A percentile compares a stretch with the other conserved stretches of the same genome.
Evolutionary conservation across 2,113 vertebrate species (phyloP).

Genomic region (Sphyrna mokarran): DNA sequence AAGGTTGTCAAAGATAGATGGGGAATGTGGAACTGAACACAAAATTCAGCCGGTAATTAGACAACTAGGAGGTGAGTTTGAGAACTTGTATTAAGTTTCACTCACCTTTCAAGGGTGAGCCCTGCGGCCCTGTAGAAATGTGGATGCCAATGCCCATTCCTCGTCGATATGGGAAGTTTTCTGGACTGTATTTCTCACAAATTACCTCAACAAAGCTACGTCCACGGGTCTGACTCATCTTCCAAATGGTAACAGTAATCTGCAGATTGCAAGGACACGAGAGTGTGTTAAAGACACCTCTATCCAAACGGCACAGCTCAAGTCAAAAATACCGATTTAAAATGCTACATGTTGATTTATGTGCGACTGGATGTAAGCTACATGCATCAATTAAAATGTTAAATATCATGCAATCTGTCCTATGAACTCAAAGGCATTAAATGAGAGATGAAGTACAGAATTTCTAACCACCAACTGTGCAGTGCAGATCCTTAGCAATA

Average conservation of each 20-base stretch:
- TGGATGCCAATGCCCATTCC: conserved; percentile 85
- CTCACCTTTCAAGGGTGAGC: conserved; percentile 88
- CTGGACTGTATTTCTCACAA: conserved; percentile 92
- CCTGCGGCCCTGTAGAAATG: conserved; percentile 77
- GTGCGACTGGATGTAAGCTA: not conserved
- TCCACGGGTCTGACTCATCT: conserved; percentile 77
- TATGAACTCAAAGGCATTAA: not conserved
- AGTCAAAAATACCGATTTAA: not conserved
- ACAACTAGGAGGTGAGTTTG: not conserved
- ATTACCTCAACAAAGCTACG: conserved; percentile 90
- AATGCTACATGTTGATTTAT: not conserved
- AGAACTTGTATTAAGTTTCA: not conserved
- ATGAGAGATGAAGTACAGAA: not conserved
- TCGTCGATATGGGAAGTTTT: conserved; percentile 89
- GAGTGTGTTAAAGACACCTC: not conserved
- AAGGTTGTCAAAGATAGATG: too few relatives aligned
- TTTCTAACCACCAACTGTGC: not conserved
- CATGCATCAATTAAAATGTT: not conserved
- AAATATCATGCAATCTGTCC: not conserved
- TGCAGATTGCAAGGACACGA: not conserved
- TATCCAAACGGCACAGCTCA: not conserved
- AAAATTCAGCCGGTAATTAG: not conserved
- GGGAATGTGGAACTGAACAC: too few relatives aligned
- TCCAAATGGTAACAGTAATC: conserved; percentile 40
- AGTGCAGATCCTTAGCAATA: not conserved